These are phyloP conservation scores for Balaeniceps rex DNA, from an alignment of 2,113 vertebrate species.

Conservation along the genomic window DNA sequence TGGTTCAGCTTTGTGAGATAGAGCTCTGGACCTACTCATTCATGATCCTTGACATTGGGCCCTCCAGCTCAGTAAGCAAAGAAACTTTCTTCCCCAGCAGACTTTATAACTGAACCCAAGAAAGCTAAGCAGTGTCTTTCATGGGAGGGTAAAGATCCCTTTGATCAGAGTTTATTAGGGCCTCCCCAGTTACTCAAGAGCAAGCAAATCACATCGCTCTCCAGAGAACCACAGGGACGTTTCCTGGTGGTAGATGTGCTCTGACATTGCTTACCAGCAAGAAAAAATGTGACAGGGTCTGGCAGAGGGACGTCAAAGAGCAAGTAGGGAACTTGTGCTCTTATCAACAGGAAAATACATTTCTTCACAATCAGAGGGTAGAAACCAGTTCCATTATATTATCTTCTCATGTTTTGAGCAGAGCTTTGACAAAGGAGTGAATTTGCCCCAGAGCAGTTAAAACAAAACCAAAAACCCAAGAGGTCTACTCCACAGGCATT, in stretches of 20 bases:
- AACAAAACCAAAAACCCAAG: slow-evolving; percentile 8
- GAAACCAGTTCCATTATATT: background rate
- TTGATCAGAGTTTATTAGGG: background rate
- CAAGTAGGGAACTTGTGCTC: background rate
- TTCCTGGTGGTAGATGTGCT: background rate
- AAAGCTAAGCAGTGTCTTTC: background rate
- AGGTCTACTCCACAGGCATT: slow-evolving; percentile 21
- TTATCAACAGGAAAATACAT: background rate
- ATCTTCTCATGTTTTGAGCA: background rate
- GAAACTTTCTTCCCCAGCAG: background rate
- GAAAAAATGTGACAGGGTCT: background rate
- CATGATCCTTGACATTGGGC: background rate
- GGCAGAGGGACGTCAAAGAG: background rate
- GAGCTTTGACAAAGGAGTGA: background rate
- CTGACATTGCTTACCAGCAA: background rate
- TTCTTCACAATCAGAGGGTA: background rate
- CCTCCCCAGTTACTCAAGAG: background rate
- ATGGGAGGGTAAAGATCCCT: background rate
- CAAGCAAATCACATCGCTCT: background rate
- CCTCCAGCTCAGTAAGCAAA: background rate
- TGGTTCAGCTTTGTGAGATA: background rate
- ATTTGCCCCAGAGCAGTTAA: slow-evolving; percentile 6
- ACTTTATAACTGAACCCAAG: background rate
- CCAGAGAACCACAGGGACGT: background rate
- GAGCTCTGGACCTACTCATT: background rate